These are phyloP conservation scores for Lacanobia wlatinum DNA, from an alignment of 2,888 invertebrate genomes.

Conservation along the genomic window DNA sequence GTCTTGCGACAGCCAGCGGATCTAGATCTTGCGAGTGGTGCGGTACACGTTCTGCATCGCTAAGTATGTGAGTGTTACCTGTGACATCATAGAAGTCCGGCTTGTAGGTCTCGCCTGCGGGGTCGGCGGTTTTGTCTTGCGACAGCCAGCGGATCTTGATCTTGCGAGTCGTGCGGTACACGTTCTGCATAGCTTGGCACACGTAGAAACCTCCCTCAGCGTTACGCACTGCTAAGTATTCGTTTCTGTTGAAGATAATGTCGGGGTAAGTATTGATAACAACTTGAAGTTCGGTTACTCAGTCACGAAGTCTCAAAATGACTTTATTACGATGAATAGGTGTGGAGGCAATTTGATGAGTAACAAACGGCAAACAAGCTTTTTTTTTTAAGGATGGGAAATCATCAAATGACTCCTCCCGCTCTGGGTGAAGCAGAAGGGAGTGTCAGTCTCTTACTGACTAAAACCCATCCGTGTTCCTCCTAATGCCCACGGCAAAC, in stretches of 20 bases:
- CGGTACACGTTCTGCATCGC: too few relatives aligned
- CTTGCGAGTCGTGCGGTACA: constrained; percentile 95
- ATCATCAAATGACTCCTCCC: too few relatives aligned
- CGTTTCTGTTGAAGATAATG: constrained; percentile 90
- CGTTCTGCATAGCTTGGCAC: constrained; percentile 97
- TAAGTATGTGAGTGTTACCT: constrained; percentile 84
- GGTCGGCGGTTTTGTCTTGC: constrained; percentile 92
- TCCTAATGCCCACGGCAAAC: too few relatives aligned
- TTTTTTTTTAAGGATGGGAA: too few relatives aligned
- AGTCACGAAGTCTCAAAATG: neutral
- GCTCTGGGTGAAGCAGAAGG: too few relatives aligned
- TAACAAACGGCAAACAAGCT: neutral
- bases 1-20: constrained; percentile 97
- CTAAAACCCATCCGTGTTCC: too few relatives aligned
- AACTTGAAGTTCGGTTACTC: neutral
- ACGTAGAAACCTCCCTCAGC: constrained; percentile 97
- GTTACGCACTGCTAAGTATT: constrained; percentile 97
- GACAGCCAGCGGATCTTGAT: constrained; percentile 98
- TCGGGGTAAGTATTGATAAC: neutral
- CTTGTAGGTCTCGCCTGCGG: constrained; percentile 94
- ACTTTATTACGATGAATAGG: neutral
- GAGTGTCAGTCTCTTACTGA: too few relatives aligned
- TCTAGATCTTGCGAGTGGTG: constrained; percentile 91
- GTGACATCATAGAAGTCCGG: constrained; percentile 97
- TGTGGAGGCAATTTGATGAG: neutral